A percentile compares a stretch with the other conserved stretches of the same genome.
phyloP scores from a whole-genome alignment of 2,797 vertebrate species.

The Ctenosaura bakeri region DNA sequence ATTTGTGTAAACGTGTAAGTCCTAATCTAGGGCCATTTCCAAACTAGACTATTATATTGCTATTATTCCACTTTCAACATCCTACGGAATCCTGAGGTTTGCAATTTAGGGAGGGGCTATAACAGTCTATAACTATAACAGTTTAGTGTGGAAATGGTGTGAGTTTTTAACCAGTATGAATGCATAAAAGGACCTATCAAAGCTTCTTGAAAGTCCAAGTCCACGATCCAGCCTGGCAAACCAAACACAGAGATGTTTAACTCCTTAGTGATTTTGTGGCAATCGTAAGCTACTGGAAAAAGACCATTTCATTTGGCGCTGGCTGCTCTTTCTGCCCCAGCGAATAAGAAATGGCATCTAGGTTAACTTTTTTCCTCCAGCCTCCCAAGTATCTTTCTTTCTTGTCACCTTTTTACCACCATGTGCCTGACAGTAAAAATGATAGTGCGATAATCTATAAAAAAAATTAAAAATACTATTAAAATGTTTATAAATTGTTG shows the following conservation, averaged over 20 bases:
- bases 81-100: too few relatives aligned
- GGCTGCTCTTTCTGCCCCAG: not conserved
- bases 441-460: not conserved
- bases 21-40: not conserved
- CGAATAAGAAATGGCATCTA: not conserved
- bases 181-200: not conserved
- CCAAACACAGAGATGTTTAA: not conserved
- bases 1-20: not conserved
- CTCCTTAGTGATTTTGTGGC: not conserved
- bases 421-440: not conserved
- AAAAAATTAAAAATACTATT: not conserved
- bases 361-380: not conserved
- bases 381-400: not conserved
- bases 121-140: too few relatives aligned
- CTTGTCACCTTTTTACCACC: too few relatives aligned
- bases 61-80: too few relatives aligned
- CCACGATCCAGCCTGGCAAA: not conserved
- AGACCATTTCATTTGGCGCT: not conserved
- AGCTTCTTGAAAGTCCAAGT: not conserved
- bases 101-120: too few relatives aligned
- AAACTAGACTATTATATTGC: too few relatives aligned
- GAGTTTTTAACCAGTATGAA: not conserved
- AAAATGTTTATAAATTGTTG: not conserved
- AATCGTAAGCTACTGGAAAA: not conserved
- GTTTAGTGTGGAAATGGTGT: too few relatives aligned